phyloP scores from a whole-genome alignment of 1,140 invertebrate species.

The Atta cephalotes region DNA sequence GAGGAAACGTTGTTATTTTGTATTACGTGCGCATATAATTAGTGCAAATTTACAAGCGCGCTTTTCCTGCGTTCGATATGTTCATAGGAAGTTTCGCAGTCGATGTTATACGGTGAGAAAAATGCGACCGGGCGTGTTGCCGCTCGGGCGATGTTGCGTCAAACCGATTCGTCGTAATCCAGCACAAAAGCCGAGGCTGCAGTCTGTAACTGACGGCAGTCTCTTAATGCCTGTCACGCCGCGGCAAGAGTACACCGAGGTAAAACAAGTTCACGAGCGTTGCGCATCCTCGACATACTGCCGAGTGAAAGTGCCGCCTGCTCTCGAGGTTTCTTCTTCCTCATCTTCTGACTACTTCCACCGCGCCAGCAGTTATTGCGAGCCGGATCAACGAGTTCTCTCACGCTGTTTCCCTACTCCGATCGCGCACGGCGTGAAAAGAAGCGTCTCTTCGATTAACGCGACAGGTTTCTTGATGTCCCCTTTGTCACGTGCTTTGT shows the following conservation, averaged over 20 bases:
- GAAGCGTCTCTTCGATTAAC: slow-evolving; percentile 5
- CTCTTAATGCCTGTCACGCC: slow-evolving; percentile 53
- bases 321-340: slow-evolving; percentile 54
- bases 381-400: slow-evolving; percentile 58
- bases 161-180: slow-evolving; percentile 40
- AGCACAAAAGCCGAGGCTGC: slow-evolving; percentile 46
- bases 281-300: slow-evolving; percentile 75
- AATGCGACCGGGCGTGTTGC: not conserved
- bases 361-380: slow-evolving; percentile 10
- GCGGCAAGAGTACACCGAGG: not conserved
- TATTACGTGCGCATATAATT: slow-evolving; percentile 11
- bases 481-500: not conserved
- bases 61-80: not conserved
- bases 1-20: slow-evolving; percentile 3
- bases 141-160: slow-evolving; percentile 35
- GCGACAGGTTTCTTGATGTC: slow-evolving; percentile 7
- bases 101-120: slow-evolving; percentile 10
- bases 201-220: slow-evolving; percentile 36
- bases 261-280: slow-evolving; percentile 78
- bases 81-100: not conserved
- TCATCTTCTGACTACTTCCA: slow-evolving; percentile 50
- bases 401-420: slow-evolving; percentile 61
- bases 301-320: slow-evolving; percentile 78
- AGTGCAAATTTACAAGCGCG: slow-evolving; percentile 5
- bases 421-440: slow-evolving; percentile 21